Base-by-base conservation (phyloP, 2,797 vertebrate species). In the Silurus aristotelis region DNA sequence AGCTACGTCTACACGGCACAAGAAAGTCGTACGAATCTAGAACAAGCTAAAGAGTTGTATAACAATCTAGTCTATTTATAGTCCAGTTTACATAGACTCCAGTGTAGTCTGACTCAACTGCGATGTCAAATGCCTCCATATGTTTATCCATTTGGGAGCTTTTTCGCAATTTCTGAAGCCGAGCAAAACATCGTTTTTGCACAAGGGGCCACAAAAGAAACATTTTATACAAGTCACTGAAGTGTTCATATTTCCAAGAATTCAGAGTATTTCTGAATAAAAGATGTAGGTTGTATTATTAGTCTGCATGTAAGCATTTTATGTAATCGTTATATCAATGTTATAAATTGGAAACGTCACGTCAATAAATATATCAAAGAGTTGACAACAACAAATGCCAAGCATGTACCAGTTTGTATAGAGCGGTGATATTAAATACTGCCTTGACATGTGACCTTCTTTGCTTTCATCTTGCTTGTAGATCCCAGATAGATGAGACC, bases 401-500 rank as follows among this genome's bases (percentile, higher is more conserved):
- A 17, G 15, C 48, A 27, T 52, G 52, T 6, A 25, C 15, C 19
- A 13, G n/a, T 25, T 52, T 52, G 7, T n/a, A 5, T 4, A 1
- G n/a, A 27, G 22, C 48, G 9, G 1, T 20, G 5, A 6, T 22
- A 61, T 61, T 61, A 78, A 60, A 61, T 22, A 10, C 15, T 19
- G 12, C 9, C 10, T 17, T 84, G 1, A 2, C 15, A 19, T 60
- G 38, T 63, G 60, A 79, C 77, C 38, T 52, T 5, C 58, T 14
- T 14, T 10, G 56, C 63, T 70, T 71, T 87, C 22, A 10, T 66
- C 52, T 83, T 81, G 38, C 64, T 77, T 82, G 15, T 19, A 88
- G 87, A 71, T 86, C 55, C 92, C 92, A 38, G 96, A 96, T 76
- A 91, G 93, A 73, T 93, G 93, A 90, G 97, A 6, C 95, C 96